Evolutionary conservation across 2,113 vertebrate genomes (phyloP).

Genomic region (Ranitomeya variabilis): DNA sequence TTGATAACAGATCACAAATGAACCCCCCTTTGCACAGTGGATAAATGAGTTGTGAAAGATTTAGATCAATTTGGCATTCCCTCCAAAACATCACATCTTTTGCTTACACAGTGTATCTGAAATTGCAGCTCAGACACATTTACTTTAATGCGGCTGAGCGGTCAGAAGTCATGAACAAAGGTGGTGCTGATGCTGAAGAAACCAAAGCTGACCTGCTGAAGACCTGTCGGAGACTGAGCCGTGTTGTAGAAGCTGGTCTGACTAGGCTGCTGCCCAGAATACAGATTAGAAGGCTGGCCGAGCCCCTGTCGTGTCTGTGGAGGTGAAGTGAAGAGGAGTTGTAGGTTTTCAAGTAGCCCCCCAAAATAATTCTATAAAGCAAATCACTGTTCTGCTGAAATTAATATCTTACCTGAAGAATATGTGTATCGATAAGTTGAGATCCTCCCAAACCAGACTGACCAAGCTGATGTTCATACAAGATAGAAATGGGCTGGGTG

Average conservation of each 20-base stretch:
- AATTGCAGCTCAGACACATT: background rate
- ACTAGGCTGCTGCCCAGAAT: slow-evolving; percentile 92
- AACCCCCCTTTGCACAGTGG: too few species aligned
- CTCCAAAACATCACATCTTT: too few species aligned
- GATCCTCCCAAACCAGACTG: slow-evolving; percentile 94
- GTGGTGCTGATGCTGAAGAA: too few species aligned
- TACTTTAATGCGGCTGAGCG: background rate
- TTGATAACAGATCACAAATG: too few species aligned
- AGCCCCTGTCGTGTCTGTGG: slow-evolving; percentile 92
- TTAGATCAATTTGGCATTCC: too few species aligned
- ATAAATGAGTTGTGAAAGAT: too few species aligned
- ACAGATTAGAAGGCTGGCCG: slow-evolving; percentile 94
- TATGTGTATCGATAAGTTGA: slow-evolving; percentile 94
- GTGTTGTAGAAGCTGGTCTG: slow-evolving; percentile 97
- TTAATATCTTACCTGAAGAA: slow-evolving; percentile 84
- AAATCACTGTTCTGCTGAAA: background rate
- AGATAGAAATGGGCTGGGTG: slow-evolving; percentile 93
- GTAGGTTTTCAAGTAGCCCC: background rate
- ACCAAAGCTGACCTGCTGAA: slow-evolving; percentile 86
- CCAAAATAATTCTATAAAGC: background rate
- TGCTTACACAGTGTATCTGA: too few species aligned
- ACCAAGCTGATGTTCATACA: slow-evolving; percentile 93
- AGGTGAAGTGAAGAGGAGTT: slow-evolving; percentile 40
- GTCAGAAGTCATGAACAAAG: background rate
- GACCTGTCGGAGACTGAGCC: slow-evolving; percentile 90